Conservation (phyloP, 2,797 vertebrate genomes). For the Sitta carolinensis region DNA sequence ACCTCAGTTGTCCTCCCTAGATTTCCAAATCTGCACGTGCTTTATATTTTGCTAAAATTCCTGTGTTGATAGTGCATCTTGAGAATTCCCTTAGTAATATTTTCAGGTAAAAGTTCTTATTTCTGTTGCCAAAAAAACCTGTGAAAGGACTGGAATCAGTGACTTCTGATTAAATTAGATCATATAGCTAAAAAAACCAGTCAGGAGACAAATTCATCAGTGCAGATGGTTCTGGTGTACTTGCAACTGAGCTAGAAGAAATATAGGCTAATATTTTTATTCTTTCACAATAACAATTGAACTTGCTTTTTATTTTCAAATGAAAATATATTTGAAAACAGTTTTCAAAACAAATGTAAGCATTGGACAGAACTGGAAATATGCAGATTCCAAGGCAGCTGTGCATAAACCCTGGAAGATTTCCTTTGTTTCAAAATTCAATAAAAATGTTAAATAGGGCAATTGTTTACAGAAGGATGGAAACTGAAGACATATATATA, state of each 20-base stretch:
- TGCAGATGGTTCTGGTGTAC: not conserved
- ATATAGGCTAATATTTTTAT: not conserved
- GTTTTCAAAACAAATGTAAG: not conserved
- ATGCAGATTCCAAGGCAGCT: not conserved
- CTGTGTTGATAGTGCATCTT: not conserved
- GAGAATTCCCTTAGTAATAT: not conserved
- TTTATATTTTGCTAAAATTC: not conserved
- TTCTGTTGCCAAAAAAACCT: not conserved
- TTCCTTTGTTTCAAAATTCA: not conserved
- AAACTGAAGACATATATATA: not conserved
- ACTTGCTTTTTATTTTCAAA: not conserved
- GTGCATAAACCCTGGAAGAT: not conserved
- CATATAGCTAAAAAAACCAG: not conserved
- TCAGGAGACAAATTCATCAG: not conserved
- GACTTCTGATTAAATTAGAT: not conserved
- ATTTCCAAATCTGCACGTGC: not conserved
- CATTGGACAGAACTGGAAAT: not conserved
- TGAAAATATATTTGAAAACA: not conserved
- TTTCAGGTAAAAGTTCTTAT: not conserved
- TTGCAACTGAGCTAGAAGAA: not conserved
- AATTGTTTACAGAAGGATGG: not conserved
- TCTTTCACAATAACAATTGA: not conserved
- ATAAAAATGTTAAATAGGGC: not conserved
- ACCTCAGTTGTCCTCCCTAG: not conserved
- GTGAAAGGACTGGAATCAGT: not conserved